Conservation (phyloP, 2,113 vertebrate species). For the Poeciliopsis turrubarensis region DNA sequence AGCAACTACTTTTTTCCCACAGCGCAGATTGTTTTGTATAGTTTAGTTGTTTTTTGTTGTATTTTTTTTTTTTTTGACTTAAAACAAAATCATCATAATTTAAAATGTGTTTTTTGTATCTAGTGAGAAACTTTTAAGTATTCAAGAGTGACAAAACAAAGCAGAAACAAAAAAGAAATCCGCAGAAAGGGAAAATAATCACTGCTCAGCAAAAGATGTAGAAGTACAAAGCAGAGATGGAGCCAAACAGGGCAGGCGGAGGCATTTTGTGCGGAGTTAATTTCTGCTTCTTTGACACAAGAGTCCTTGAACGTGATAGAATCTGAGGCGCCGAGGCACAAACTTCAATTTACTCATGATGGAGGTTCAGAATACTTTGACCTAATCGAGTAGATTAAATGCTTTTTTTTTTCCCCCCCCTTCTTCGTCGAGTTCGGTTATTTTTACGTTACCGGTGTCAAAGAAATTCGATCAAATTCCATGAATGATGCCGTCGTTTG, state of each 20-base stretch:
- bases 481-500: not conserved
- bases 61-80: no score
- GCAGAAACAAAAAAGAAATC: not conserved
- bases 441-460: not conserved
- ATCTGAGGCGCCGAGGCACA: conserved; percentile 4
- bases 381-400: not conserved
- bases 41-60: no score
- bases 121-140: no score
- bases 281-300: conserved; percentile 24
- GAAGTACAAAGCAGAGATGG: conserved; percentile 11
- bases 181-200: conserved; percentile 15
- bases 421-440: not conserved
- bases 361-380: conserved; percentile 17
- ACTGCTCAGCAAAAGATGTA: not conserved
- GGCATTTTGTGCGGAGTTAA: conserved; percentile 11
- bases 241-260: not conserved
- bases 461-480: not conserved
- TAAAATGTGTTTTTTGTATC: no score
- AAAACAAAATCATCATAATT: no score
- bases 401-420: not conserved
- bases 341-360: conserved; percentile 6
- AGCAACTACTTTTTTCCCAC: no score
- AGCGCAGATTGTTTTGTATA: no score
- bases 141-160: no score
- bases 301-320: conserved; percentile 33